phyloP scores from a whole-genome alignment of 1,140 invertebrate genomes.

The Cylas formicarius region DNA sequence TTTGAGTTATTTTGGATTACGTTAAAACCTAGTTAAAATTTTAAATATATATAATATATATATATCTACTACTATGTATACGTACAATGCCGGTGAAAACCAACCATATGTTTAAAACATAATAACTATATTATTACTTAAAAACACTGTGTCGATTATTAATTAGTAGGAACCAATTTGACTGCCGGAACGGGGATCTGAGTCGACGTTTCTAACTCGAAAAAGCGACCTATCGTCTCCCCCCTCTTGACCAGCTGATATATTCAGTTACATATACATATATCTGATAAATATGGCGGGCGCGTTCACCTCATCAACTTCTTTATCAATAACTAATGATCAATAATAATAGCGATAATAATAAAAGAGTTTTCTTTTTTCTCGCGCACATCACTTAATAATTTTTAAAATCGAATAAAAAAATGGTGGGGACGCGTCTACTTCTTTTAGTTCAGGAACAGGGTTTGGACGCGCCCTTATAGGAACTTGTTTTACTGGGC shows the following conservation, averaged over 20 bases:
- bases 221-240: constrained; percentile 21
- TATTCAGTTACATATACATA: constrained; percentile 41
- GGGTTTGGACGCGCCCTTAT: constrained; percentile 38
- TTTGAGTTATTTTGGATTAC: constrained; percentile 64
- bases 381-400: constrained; percentile 30
- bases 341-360: constrained; percentile 40
- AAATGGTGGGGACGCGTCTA: constrained; percentile 32
- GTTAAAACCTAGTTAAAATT: constrained; percentile 50
- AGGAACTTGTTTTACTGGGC: constrained; percentile 60
- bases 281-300: neutral
- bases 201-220: constrained; percentile 15
- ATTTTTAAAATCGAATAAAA: constrained; percentile 43
- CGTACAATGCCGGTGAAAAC: constrained; percentile 42
- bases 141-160: constrained; percentile 45
- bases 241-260: constrained; percentile 40
- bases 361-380: constrained; percentile 34
- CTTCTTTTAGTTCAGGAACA: constrained; percentile 34
- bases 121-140: constrained; percentile 43
- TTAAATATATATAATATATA: constrained; percentile 44
- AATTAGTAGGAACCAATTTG: constrained; percentile 49
- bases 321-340: constrained; percentile 14
- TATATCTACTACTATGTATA: constrained; percentile 44
- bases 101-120: constrained; percentile 43
- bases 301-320: constrained; percentile 31
- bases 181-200: constrained; percentile 37